A percentile compares a stretch with the other conserved stretches of the same genome.
phyloP scores from a whole-genome alignment of 2,888 invertebrate species.

The Ischnura elegans region DNA sequence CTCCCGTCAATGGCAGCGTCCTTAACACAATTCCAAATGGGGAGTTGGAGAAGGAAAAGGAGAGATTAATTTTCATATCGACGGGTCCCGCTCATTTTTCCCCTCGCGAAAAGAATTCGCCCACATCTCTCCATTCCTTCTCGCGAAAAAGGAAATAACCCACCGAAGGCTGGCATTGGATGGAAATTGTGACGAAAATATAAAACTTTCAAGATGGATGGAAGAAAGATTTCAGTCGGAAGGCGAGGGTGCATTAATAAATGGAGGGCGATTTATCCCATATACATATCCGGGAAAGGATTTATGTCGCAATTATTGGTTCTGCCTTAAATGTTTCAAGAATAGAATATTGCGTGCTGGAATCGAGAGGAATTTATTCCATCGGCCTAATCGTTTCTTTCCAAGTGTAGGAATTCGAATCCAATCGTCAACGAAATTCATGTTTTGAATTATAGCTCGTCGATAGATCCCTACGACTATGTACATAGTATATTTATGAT shows the following conservation, averaged over 20 bases:
- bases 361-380: not conserved
- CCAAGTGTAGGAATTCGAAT: not conserved
- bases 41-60: not conserved
- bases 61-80: slow-evolving; percentile 64
- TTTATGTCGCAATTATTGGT: slow-evolving; percentile 27
- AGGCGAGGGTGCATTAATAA: not conserved
- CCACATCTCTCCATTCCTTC: not conserved
- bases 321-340: not conserved
- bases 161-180: not conserved
- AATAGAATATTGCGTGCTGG: not conserved
- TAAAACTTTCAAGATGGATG: not conserved
- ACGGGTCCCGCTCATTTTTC: not conserved
- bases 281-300: not conserved
- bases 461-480: too few species aligned
- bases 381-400: not conserved
- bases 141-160: not conserved
- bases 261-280: not conserved
- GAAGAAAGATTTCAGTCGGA: too few species aligned
- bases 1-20: not conserved
- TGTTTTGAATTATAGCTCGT: not conserved
- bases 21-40: slow-evolving; percentile 58
- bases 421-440: not conserved
- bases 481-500: too few species aligned
- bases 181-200: slow-evolving; percentile 14
- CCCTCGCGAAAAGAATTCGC: not conserved